Evolutionary conservation across 30 jellyfish, hydroid and myxozoan species (phyloP).

Genomic region (Catostylus mosaicus): DNA sequence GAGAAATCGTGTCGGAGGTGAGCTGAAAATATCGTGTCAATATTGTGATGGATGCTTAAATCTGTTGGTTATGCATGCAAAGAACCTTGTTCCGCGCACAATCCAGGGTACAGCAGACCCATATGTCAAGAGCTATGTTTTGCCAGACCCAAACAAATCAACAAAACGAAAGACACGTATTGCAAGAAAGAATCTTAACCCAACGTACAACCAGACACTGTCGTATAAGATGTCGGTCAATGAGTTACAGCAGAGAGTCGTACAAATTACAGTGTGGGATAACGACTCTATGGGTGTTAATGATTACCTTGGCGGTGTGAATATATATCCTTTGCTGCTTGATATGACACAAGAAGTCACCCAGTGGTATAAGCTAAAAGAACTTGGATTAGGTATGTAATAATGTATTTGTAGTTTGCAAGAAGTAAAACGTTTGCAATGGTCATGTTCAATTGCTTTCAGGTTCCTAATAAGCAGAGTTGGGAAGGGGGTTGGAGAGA

Average conservation of each 20-base stretch:
- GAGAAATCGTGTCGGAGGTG: conserved; percentile 93
- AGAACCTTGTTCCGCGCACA: conserved; percentile 73
- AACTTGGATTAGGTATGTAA: conserved; percentile 66
- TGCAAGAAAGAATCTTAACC: conserved; percentile 78
- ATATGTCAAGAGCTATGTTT: conserved; percentile 79
- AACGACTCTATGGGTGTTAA: conserved; percentile 73
- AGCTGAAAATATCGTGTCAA: conserved; percentile 70
- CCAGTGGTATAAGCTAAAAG: conserved; percentile 76
- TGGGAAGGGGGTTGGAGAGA: too few relatives aligned
- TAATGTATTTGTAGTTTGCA: neutral
- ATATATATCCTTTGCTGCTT: conserved; percentile 69
- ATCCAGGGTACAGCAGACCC: conserved; percentile 89
- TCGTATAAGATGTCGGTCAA: conserved; percentile 56
- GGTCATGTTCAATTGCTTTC: too few relatives aligned
- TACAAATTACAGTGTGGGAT: conserved; percentile 96
- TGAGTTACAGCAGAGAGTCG: conserved; percentile 55
- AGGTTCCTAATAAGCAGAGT: too few relatives aligned
- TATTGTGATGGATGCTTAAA: conserved; percentile 54
- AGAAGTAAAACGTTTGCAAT: too few relatives aligned
- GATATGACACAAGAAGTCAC: conserved; percentile 66
- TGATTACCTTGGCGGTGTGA: conserved; percentile 87
- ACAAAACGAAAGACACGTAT: conserved; percentile 88
- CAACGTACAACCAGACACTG: conserved; percentile 90
- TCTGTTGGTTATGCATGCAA: conserved; percentile 83
- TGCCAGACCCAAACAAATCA: conserved; percentile 85